Conservation (phyloP, 2,797 vertebrate genomes). For the Holocentrus rufus region DNA sequence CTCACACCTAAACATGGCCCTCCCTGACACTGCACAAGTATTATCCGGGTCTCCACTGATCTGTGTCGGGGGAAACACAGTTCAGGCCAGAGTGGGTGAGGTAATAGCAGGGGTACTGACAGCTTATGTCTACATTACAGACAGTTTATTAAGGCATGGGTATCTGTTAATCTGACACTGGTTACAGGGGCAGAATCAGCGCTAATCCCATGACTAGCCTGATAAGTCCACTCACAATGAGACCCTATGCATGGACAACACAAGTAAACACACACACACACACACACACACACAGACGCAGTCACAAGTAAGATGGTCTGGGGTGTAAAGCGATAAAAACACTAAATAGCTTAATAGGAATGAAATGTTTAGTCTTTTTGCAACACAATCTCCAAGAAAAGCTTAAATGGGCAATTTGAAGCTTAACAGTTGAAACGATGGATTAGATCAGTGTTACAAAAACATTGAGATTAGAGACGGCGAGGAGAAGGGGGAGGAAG, state of each 20-base stretch:
- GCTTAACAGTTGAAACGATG: slow-evolving; percentile 66
- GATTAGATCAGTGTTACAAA: slow-evolving; percentile 68
- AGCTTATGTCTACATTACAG: slow-evolving; percentile 82
- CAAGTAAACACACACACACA: slow-evolving; percentile 54
- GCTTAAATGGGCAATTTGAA: slow-evolving; percentile 51
- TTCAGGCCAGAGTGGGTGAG: slow-evolving; percentile 43
- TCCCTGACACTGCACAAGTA: not conserved
- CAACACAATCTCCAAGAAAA: slow-evolving; percentile 33
- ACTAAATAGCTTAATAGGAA: slow-evolving; percentile 54
- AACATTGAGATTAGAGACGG: slow-evolving; percentile 65
- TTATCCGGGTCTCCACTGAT: slow-evolving; percentile 48
- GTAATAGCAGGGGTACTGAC: slow-evolving; percentile 62
- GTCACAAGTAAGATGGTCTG: slow-evolving; percentile 45
- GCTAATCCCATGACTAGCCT: slow-evolving; percentile 82
- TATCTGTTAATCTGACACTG: slow-evolving; percentile 85
- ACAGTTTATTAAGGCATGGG: slow-evolving; percentile 76
- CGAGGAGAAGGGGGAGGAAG: not conserved
- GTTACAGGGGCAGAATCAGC: slow-evolving; percentile 80
- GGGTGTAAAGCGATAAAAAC: slow-evolving; percentile 66
- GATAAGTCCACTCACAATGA: slow-evolving; percentile 77
- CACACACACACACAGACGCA: slow-evolving; percentile 51
- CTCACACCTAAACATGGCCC: no score
- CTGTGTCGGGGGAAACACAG: slow-evolving; percentile 30
- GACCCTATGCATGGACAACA: slow-evolving; percentile 61
- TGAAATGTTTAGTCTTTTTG: slow-evolving; percentile 54